Base-by-base conservation (phyloP, 2,888 invertebrate genomes). In the Hyalella azteca region DNA sequence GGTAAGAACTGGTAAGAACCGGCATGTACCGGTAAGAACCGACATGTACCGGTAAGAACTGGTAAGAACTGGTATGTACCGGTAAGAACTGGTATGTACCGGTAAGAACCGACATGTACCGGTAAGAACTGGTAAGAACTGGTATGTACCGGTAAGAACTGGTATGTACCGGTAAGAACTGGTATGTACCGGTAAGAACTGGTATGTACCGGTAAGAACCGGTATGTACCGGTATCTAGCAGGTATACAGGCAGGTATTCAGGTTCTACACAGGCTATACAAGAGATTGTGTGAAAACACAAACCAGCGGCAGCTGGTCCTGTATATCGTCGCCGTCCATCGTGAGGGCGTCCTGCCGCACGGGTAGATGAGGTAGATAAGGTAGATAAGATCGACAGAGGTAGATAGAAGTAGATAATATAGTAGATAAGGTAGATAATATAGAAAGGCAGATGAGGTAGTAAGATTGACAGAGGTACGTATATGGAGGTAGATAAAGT, bases 281-380 rank as follows among this genome's bases (percentile, higher is more conserved):
- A 15, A 32, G 49, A 19, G n/a, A 32, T 29, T 59, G 13, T 1
- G 29, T 7, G 15, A 22, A 32, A n/a, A 5, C 5, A 84, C 84
- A 83, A 87, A 95, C 95, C 95, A 95, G 92, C 91, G 94, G 94
- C 89, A 94, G 93, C 90, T 93, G 93, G 91, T 95, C 94, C 92
- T 94, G 94, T 90, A 93, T 83, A 92, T 89, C 93, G 92, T 90
- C 91, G 90, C 91, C 94, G 93, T 92, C 92, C 93, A 93, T 93
- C 94, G 91, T 81, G 79, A 82, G 79, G 32, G 81, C 81, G 73
- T 81, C 73, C 82, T 81, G 77, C 19, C 49, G 59, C 60, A 48
- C 78, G 78, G 36, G 40, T 76, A 32, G 15, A 59, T 50, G 76
- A 48, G 79, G 60, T 41, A 15, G 48, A 4, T 26, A 29, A n/a